These are phyloP conservation scores for Rugalucina vietnamica DNA, from an alignment of 2,888 invertebrate genomes.

Conservation along the genomic window DNA sequence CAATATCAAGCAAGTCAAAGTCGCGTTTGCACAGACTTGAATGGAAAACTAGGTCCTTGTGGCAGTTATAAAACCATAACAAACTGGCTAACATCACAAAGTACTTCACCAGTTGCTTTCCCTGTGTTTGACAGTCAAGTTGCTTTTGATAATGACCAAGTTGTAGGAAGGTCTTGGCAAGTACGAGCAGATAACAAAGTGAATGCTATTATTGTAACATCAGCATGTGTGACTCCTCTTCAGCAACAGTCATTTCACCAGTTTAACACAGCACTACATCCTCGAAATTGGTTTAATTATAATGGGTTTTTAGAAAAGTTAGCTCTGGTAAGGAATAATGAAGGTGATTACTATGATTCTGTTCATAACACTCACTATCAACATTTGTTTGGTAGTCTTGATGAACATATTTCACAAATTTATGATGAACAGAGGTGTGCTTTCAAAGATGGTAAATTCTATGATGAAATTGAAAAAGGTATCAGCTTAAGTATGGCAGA, in stretches of 20 bases:
- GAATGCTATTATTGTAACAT: background rate
- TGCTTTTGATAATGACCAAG: background rate
- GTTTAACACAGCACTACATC: background rate
- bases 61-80: background rate
- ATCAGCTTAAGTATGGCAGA: background rate
- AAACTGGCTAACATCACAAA: background rate
- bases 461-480: background rate
- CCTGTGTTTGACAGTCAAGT: background rate
- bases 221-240: background rate
- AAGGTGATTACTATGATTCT: background rate
- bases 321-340: background rate
- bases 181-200: background rate
- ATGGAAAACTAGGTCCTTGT: background rate
- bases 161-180: background rate
- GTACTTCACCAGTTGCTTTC: background rate
- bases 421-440: background rate
- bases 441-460: background rate
- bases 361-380: background rate
- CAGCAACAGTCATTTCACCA: background rate
- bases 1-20: background rate
- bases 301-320: background rate
- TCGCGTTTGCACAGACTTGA: background rate
- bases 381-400: background rate
- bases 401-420: background rate
- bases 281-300: background rate